A percentile compares a stretch with the other conserved stretches of the same genome.
These are phyloP conservation scores for Cyrtodaria siliqua DNA, from an alignment of 2,888 invertebrate species.

Conservation along the genomic window DNA sequence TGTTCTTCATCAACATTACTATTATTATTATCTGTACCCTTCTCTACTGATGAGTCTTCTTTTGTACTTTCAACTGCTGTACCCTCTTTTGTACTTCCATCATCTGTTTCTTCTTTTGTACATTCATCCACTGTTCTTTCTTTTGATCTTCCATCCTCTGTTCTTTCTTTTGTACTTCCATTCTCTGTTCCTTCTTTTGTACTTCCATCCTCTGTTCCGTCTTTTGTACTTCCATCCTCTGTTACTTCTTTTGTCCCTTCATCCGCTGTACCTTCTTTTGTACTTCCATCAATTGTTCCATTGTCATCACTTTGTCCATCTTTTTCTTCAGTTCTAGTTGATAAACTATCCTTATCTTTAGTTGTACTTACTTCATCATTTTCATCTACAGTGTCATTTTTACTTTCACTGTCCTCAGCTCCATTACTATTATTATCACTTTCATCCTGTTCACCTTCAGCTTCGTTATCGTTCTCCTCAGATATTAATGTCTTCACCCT, in stretches of 20 bases:
- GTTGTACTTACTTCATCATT: slow-evolving; percentile 1
- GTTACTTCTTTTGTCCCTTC: neutral
- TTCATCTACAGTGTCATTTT: slow-evolving; percentile 6
- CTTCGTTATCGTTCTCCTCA: slow-evolving; percentile 47
- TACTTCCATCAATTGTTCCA: neutral
- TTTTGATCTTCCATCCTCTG: slow-evolving; percentile 1
- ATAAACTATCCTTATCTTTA: neutral
- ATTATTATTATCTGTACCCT: neutral
- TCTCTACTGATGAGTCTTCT: slow-evolving; percentile 6
- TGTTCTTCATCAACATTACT: neutral
- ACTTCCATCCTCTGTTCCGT: slow-evolving; percentile 9
- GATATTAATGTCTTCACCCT: slow-evolving; percentile 62
- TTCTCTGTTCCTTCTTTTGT: slow-evolving; percentile 5
- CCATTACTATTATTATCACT: slow-evolving; percentile 2
- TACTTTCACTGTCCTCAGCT: neutral
- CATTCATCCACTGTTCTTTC: neutral
- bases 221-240: neutral
- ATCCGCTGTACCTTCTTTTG: neutral
- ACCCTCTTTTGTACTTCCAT: neutral
- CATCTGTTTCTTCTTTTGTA: slow-evolving; percentile 1
- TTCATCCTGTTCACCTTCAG: slow-evolving; percentile 12
- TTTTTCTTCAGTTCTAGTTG: neutral
- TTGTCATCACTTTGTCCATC: slow-evolving; percentile 8
- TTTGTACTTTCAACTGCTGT: neutral
- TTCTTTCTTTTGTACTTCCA: neutral